Base-by-base conservation (phyloP, 2,888 invertebrate species). In the Poecilus cupreus region DNA sequence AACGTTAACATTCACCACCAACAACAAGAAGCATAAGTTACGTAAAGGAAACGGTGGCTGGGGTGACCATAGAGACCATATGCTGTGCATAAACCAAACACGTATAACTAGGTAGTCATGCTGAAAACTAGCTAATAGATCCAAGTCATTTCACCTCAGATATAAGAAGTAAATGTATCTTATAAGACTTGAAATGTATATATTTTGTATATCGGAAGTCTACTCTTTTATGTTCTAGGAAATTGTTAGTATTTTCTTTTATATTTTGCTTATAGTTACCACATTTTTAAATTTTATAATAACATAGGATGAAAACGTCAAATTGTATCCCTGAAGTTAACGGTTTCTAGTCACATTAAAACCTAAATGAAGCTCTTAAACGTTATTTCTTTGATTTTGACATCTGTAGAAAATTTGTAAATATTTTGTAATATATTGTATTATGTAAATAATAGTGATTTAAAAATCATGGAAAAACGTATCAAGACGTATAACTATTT, bases 31-130 rank as follows among this genome's bases (percentile, higher is more conserved):
- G 84, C 92, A 94, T 0, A 95, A 95, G 86, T 89, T 96, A 2
- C 92, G 94, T 6, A 97, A 96, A 88, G 97, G 96, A 0, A 99
- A 99, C 87, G 99, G 99, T 0, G 99, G 99, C 0, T 99, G 99
- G 99, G 98, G 98, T 5, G 99, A 99, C 87, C 88, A 91, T 10
- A 91, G 97, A 82, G 97, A 98, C 90, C 95, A 94, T 87, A 92
- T 94, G 85, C 89, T 98, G 18, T 98, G 97, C 89, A 90, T 94
- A 49, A 94, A 94, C 84, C 94, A 94, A 92, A 94, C 94, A 4
- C 88, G 86, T 82, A 85, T 90, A 0, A 90, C 89, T 83, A 88
- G 85, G 86, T 88, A 88, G 86, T 87, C 81, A 60, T 26, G 22
- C 22, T 57, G 24, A 22, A 13, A 24, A 22, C 22, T 57, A 57